Base-by-base conservation (phyloP, 2,797 vertebrate species). In the Hemitrygon akajei region DNA sequence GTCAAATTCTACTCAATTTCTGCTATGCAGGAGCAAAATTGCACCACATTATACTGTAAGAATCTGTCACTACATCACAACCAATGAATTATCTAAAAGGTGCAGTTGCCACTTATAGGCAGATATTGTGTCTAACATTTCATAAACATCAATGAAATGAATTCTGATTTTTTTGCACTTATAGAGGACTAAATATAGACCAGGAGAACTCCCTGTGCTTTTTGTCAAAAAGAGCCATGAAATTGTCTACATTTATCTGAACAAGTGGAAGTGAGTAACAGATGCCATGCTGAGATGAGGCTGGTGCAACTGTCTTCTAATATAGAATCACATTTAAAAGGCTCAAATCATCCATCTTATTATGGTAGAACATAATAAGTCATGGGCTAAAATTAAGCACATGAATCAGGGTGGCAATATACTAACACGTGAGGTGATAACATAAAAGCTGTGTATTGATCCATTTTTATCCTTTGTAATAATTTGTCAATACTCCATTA, bases 401-500 rank as follows among this genome's bases (percentile, higher is more conserved):
- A 92, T 37, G 25, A 47, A 75, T 92, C 37, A 73, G 22, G 22
- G n/a, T 22, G 40, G 20, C 71, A 66, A 92, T 47, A 30, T 37
- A 75, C 69, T 47, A 58, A 56, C 40, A 75, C 25, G 27, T 47
- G 69, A 76, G 37, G 22, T 76, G 71, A 76, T 37, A 76, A 25
- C 47, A 47, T 37, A 93, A 93, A 58, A 93, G 25, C 27, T 9
- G 2, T 30, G 22, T 58, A 30, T n/a, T 37, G 18, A 37, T 89
- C 37, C n/a, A 89, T 69, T 89, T 86, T 60, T 60, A 63, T 86
- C 37, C 73, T 25, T 6, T 20, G 37, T 56, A 93, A 56, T 30
- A 92, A 92, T 73, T 93, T 93, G 76, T 71, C 27, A 86, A 58
- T 75, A 69, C 40, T 56, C 25, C 22, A 87, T 20, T n/a, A 87